Evolutionary conservation across 2,888 invertebrate genomes (phyloP), one percentile per base, ranked within the genome.

Genomic region (Mimumesa dahlbomi): DNA sequence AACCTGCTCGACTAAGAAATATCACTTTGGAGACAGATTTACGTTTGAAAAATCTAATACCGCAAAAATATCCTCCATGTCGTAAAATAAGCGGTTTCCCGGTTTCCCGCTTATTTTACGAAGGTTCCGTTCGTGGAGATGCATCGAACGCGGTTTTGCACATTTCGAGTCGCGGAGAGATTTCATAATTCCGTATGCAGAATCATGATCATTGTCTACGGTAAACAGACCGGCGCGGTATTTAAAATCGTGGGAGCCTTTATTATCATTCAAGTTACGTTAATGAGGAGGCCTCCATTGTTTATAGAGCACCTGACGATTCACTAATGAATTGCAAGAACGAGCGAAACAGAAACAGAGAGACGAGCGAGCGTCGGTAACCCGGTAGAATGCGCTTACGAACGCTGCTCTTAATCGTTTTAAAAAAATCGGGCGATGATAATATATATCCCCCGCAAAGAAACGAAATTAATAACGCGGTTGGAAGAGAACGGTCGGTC

Each of bases 241-340:
- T 73, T 69, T 75, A 77, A 70, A 79, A 73, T 66, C 66, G 67
- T 45, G 70, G 50, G 29, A 62, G 38, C 67, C 59, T 6, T 71
- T 73, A 75, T 64, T 67, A 59, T 76, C 69, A 64, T 75, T 64
- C 58, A 64, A 57, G 63, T 78, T 77, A 59, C 77, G 63, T 75
- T 81, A 80, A 80, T 77, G 81, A 81, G 65, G 36, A 53, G 22
- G 21, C 31, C 16, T 3, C 61, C 49, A 68, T 77, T 81, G 79
- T 80, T 66, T 66, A 70, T 43, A 49, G 50, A 73, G 76, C 62
- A 54, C 48, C 53, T 53, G 69, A 63, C 67, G 58, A 73, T 72
- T 73, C 67, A 40, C 50, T 75, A 75, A 73, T 76, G 73, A 77
- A 75, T 77, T 53, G 64, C 66, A 36, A 34, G 56, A 56, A 52